A percentile compares a stretch with the other conserved stretches of the same genome.
Evolutionary conservation across 2,888 invertebrate genomes (phyloP).

Genomic region (Drosophila gaucha): DNA sequence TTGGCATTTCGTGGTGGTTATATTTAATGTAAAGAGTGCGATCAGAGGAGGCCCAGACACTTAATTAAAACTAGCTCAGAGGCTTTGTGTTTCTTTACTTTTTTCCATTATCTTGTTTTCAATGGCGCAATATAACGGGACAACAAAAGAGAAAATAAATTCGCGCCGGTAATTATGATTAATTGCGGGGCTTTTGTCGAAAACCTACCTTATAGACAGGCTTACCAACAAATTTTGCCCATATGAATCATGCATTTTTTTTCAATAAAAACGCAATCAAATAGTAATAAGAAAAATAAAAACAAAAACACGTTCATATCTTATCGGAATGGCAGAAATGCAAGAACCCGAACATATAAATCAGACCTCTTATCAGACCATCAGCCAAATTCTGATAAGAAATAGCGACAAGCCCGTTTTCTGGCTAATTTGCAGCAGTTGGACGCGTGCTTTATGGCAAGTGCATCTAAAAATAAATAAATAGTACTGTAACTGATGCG

Average conservation of each 20-base stretch:
- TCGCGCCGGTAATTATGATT: constrained; percentile 58
- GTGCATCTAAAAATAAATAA: constrained; percentile 36
- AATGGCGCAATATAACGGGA: constrained; percentile 41
- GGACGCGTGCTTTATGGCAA: constrained; percentile 13
- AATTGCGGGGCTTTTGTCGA: constrained; percentile 37
- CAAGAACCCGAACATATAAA: constrained; percentile 50
- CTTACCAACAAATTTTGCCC: not conserved
- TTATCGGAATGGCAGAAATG: constrained; percentile 55
- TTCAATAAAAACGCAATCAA: constrained; percentile 5
- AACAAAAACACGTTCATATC: constrained; percentile 41
- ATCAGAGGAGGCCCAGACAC: constrained; percentile 7
- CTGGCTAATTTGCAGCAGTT: constrained; percentile 29
- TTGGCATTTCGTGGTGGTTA: constrained; percentile 26
- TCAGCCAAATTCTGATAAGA: constrained; percentile 37
- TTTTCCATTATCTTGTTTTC: constrained; percentile 7
- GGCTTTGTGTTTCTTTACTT: constrained; percentile 13
- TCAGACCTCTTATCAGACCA: constrained; percentile 54
- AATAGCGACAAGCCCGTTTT: constrained; percentile 27
- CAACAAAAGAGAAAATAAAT: constrained; percentile 32
- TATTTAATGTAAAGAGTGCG: constrained; percentile 30
- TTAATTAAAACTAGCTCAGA: constrained; percentile 55
- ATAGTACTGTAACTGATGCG: constrained; percentile 6
- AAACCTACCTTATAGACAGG: not conserved
- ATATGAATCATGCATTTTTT: constrained; percentile 44
- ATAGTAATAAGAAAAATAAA: constrained; percentile 1